Evolutionary conservation across 2,113 vertebrate species (phyloP), one percentile per base, ranked within the genome.

Genomic region (Uropsilus gracilis): DNA sequence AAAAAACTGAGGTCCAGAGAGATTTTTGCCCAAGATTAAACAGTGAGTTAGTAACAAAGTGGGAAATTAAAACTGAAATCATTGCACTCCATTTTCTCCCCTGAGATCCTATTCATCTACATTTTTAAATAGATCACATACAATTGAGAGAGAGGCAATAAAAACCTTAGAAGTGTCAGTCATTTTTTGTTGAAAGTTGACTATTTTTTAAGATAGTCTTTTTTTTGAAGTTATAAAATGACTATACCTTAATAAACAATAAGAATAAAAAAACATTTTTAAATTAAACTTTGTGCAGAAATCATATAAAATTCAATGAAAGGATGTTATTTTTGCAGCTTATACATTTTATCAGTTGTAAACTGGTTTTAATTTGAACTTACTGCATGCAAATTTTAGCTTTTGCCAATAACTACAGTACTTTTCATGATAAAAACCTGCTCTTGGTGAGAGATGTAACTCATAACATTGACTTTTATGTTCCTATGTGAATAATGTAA

Each of bases 1-100:
- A 86, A 76, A 76, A 96, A 96, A 96, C 95, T 88, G 77, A 94
- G 82, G 72, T 88, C 76, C 86, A 91, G 34, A 63, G 91, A 96
- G 86, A 83, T 34, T 89, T 92, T 69, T 61, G 42, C 12, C 57
- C n/a, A 48, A 93, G 80, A 90, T 86, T 86, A 86, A 89, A 86
- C 3, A 86, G 73, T 78, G 82, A 96, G 13, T 88, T 68, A 92
- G 46, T 86, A 68, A 37, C 63, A 86, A 14, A 81, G 53, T 84
- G 50, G 89, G 44, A 95, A 94, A 95, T 96, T 92, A 93, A 94
- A 92, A 76, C 32, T 82, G 86, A 92, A 85, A 71, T 90, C 61
- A 82, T 17, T 57, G 12, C 32, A 77, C 63, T 73, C 53, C 46
- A 28, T 83, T 95, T 94, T 78, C 61, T 91, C 82, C 64, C 86